Conservation (phyloP, 2,113 vertebrate species). For the Stigmatopora nigra region DNA sequence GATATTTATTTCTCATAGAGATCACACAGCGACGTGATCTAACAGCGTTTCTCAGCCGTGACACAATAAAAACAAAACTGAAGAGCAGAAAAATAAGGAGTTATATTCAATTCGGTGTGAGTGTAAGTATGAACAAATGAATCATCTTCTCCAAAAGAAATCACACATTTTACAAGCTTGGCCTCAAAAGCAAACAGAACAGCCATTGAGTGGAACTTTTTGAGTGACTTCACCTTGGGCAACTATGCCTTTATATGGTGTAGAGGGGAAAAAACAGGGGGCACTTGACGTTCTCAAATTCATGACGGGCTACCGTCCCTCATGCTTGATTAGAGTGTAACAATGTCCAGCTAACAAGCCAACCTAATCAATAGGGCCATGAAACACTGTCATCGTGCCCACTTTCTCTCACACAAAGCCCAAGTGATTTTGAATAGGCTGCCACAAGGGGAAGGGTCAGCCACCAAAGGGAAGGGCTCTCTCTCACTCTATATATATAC, state of each 20-base stretch:
- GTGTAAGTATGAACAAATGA: constrained; percentile 16
- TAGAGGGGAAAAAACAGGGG: constrained; percentile 28
- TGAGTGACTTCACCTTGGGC: constrained; percentile 40
- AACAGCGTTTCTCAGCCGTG: constrained; percentile 29
- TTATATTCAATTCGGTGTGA: constrained; percentile 21
- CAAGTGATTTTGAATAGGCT: constrained; percentile 66
- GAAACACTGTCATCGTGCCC: constrained; percentile 60
- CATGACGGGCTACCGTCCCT: constrained; percentile 33
- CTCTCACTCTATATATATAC: constrained; percentile 66
- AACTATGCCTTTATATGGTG: constrained; percentile 35
- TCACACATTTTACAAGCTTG: constrained; percentile 21
- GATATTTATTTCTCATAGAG: constrained; percentile 48
- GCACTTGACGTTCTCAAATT: constrained; percentile 36
- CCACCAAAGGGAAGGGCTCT: constrained; percentile 53
- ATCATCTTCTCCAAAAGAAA: constrained; percentile 32
- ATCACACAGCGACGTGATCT: constrained; percentile 43
- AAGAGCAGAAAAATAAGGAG: constrained; percentile 37
- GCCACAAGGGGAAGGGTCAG: constrained; percentile 37
- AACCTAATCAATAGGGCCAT: constrained; percentile 56
- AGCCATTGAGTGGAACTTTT: constrained; percentile 20
- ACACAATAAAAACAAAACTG: constrained; percentile 45
- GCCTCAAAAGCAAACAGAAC: constrained; percentile 35
- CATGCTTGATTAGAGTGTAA: constrained; percentile 59
- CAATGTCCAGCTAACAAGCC: constrained; percentile 61
- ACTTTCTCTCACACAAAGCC: constrained; percentile 52